Conservation (phyloP, 2,113 vertebrate genomes). For the Cichladusa arquata region DNA sequence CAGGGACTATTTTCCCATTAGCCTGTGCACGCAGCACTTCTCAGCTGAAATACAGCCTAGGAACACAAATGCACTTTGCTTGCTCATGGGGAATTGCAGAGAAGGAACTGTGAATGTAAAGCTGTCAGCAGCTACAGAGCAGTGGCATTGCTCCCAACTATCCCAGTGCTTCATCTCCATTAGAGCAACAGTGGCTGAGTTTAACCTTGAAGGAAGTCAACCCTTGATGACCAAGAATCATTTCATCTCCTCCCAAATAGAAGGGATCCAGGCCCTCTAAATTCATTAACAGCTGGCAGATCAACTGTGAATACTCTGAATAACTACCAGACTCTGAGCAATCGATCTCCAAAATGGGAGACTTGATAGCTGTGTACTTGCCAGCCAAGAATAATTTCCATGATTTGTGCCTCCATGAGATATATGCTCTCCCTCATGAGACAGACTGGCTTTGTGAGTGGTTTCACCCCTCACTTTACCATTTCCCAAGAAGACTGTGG, state of each 20-base stretch:
- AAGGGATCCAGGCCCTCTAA: neutral
- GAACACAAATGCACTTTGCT: neutral
- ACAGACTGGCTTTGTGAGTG: neutral
- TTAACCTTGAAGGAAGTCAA: neutral
- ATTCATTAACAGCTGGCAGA: neutral
- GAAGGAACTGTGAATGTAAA: neutral
- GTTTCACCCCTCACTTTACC: neutral
- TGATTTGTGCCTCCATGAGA: neutral
- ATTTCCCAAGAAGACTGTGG: neutral
- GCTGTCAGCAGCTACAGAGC: neutral
- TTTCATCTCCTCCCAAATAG: neutral
- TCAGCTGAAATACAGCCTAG: slow-evolving; percentile 27
- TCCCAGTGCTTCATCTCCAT: neutral
- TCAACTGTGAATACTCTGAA: neutral
- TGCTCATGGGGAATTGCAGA: neutral
- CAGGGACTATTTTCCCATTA: slow-evolving; percentile 52
- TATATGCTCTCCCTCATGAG: neutral
- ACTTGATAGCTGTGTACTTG: neutral
- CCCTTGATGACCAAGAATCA: neutral
- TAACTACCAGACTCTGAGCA: neutral
- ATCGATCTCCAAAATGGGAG: neutral
- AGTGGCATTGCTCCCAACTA: neutral
- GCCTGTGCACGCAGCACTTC: neutral
- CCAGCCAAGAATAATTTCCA: neutral
- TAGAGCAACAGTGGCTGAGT: neutral